Conservation (phyloP, 2,797 vertebrate species). For the Chelidonichthys spinosus region DNA sequence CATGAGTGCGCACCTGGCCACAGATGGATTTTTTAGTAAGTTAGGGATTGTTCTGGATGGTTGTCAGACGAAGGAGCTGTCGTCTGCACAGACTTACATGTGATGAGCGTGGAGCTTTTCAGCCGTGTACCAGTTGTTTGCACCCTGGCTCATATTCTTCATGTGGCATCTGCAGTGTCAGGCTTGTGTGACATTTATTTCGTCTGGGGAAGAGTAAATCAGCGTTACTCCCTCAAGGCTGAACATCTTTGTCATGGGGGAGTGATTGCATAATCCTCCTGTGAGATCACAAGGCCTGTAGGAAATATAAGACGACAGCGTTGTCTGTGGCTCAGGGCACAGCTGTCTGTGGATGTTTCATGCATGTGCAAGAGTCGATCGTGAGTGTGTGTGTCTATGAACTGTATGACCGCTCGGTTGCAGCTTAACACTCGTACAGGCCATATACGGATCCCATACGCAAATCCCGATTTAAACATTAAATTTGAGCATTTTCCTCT, state of each 20-base stretch:
- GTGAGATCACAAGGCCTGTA: conserved; percentile 78
- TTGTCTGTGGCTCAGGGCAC: conserved; percentile 68
- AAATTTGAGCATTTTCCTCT: conserved; percentile 53
- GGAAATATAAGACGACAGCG: conserved; percentile 75
- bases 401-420: conserved; percentile 29
- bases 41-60: conserved; percentile 40
- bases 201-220: conserved; percentile 70
- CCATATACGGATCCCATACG: conserved; percentile 26
- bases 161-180: conserved; percentile 61
- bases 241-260: conserved; percentile 74
- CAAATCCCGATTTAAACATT: conserved; percentile 42
- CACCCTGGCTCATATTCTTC: conserved; percentile 48
- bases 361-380: conserved; percentile 47
- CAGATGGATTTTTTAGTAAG: conserved; percentile 37
- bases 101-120: conserved; percentile 37
- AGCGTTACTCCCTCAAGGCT: conserved; percentile 65
- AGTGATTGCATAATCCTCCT: conserved; percentile 79
- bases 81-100: conserved; percentile 30
- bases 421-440: conserved; percentile 26
- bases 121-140: conserved; percentile 53
- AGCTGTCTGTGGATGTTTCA: conserved; percentile 69
- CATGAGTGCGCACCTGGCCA: conserved; percentile 51
- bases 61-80: conserved; percentile 36
- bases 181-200: conserved; percentile 70
- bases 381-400: conserved; percentile 27